Evolutionary conservation across 2,888 invertebrate species (phyloP).

Genomic region (Drosophila neutralis): DNA sequence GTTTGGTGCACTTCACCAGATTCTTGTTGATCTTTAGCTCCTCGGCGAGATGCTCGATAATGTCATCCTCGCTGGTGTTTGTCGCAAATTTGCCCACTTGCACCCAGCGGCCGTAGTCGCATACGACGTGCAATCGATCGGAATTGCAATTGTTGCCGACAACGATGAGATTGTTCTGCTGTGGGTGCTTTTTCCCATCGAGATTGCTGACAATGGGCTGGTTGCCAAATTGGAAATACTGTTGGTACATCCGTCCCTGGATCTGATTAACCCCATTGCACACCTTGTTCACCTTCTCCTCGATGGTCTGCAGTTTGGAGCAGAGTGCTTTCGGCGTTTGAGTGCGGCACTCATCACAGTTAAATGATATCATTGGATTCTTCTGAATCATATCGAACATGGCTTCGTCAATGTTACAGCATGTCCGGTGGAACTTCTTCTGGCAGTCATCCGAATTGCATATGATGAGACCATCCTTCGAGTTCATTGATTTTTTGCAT

Average conservation of each 20-base stretch:
- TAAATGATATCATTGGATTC: constrained; percentile 81
- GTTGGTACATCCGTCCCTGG: constrained; percentile 83
- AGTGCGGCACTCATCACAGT: constrained; percentile 82
- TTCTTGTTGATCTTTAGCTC: constrained; percentile 82
- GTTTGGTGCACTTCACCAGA: constrained; percentile 81
- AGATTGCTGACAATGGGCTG: constrained; percentile 71
- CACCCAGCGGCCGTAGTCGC: constrained; percentile 82
- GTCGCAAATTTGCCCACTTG: constrained; percentile 83
- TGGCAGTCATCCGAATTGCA: constrained; percentile 81
- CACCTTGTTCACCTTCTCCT: constrained; percentile 82
- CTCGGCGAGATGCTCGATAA: constrained; percentile 81
- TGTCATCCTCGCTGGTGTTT: constrained; percentile 82
- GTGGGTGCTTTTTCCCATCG: constrained; percentile 79
- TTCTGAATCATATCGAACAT: constrained; percentile 82
- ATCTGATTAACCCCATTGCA: constrained; percentile 82
- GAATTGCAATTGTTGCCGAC: constrained; percentile 83
- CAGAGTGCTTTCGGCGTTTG: constrained; percentile 80
- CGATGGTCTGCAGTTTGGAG: constrained; percentile 79
- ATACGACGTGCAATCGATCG: constrained; percentile 82
- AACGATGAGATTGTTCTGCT: constrained; percentile 81
- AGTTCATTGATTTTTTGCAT: constrained; percentile 81
- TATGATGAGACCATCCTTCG: constrained; percentile 79
- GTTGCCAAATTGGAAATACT: constrained; percentile 82
- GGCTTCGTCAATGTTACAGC: constrained; percentile 81
- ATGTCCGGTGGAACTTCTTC: constrained; percentile 80